Evolutionary conservation across 2,113 vertebrate genomes (phyloP).

Genomic region (Notarius quadriscutis): DNA sequence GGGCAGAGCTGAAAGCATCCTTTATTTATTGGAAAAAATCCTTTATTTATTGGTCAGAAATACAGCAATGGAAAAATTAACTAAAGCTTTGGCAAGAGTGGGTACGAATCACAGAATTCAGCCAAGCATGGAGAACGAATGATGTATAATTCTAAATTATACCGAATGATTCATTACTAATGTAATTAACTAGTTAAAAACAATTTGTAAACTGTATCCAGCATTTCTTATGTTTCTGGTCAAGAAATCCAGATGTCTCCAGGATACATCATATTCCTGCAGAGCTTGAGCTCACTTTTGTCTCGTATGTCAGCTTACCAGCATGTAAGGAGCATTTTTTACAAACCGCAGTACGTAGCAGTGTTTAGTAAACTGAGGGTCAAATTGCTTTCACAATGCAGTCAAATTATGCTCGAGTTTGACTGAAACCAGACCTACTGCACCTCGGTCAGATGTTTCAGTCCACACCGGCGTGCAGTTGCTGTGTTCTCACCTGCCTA

Average conservation of each 20-base stretch:
- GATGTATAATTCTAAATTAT: background rate
- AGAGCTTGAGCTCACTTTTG: background rate
- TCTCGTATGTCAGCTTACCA: background rate
- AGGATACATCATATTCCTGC: background rate
- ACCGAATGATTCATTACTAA: background rate
- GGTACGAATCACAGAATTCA: background rate
- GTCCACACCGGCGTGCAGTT: background rate
- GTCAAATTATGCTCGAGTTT: background rate
- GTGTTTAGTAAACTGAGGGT: constrained; percentile 5
- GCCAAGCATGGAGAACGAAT: background rate
- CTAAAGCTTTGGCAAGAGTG: background rate
- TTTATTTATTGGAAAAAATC: background rate
- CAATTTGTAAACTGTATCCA: background rate
- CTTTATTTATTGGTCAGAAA: background rate
- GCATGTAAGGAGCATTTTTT: background rate
- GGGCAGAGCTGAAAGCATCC: background rate
- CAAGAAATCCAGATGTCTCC: background rate
- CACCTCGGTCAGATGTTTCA: background rate
- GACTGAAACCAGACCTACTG: background rate
- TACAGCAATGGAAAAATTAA: background rate
- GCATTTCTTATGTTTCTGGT: background rate
- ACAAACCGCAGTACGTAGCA: background rate
- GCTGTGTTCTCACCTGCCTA: constrained; percentile 1
- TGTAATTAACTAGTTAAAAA: background rate
- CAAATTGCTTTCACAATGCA: background rate